Base-by-base conservation (phyloP, 2,113 vertebrate species). In the Mohoua ochrocephala region DNA sequence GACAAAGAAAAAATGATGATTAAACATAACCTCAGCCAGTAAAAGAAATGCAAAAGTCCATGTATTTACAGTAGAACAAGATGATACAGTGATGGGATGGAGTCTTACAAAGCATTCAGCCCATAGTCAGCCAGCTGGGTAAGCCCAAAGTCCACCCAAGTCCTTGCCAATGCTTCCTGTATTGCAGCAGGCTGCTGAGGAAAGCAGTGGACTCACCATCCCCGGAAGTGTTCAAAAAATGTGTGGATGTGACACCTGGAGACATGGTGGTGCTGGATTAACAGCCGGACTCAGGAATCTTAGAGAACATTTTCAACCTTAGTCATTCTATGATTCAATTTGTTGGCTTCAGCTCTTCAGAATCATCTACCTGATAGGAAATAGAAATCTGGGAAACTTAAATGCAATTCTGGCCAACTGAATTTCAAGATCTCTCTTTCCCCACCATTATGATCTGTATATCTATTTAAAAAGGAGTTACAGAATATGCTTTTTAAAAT, bases 211-310 rank as follows among this genome's bases (percentile, higher is more conserved):
- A 53, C 27, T 35, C 47, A 47, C 30, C 30, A 41, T 2, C 8
- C 16, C 61, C 60, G 6, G 23, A 45, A 52, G 9, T n/a, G 23
- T 41, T 89, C 19, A 45, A 53, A 53, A 59, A 14, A 6, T 30
- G 6, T n/a, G 23, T 45, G n/a, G 54, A 18, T 60, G 24, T 75
- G 45, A 35, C n/a, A 68, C n/a, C 21, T 53, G n/a, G 28, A 21
- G 16, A 31, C 6, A 6, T 35, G 39, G 16, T 30, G n/a, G 13
- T 89, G n/a, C 39, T 89, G 24, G 13, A 52, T 47, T 75, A 41
- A 27, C 1, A 1, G 9, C 0, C 75, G 24, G 30, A 31, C 20
- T 45, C 5, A 2, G 17, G 53, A 39, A 35, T 41, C 30, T 61
- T 47, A 53, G 53, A 45, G 20, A 26, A 41, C 30, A 35, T 76